Percentiles rank a stretch among this genome's conserved stretches.
Evolutionary conservation across 2,113 vertebrate species (phyloP).

Genomic region (Hyperoodon ampullatus): DNA sequence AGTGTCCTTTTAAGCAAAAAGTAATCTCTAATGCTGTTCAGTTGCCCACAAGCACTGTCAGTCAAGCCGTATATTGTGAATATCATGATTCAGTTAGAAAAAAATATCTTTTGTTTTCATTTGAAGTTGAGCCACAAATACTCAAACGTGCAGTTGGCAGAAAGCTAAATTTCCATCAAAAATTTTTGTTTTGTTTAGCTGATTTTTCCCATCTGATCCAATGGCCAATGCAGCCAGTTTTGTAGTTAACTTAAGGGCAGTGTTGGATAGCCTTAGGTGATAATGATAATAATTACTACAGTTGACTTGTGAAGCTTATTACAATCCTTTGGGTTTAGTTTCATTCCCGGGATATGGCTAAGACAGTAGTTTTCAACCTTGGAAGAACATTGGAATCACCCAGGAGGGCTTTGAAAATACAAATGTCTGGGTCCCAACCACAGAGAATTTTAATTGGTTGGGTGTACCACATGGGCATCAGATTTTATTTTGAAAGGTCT

Average conservation of each 20-base stretch:
- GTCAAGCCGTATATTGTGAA: conserved; percentile 41
- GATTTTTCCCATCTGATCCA: conserved; percentile 57
- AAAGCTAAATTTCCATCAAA: conserved; percentile 65
- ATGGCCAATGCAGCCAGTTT: not conserved
- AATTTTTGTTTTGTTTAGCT: conserved; percentile 52
- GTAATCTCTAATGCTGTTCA: conserved; percentile 4
- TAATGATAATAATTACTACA: conserved; percentile 11
- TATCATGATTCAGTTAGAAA: conserved; percentile 19
- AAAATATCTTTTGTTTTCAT: conserved; percentile 53
- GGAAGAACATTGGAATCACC: not conserved
- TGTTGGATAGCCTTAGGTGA: not conserved
- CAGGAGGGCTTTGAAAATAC: not conserved
- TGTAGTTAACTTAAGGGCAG: conserved; percentile 25
- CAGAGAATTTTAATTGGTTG: not conserved
- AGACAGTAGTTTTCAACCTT: not conserved
- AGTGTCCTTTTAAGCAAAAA: conserved; percentile 24
- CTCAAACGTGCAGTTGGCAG: conserved; percentile 42
- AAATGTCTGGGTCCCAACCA: not conserved
- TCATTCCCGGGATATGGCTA: not conserved
- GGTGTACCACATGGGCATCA: not conserved
- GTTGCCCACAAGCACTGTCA: conserved; percentile 40
- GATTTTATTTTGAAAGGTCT: not conserved
- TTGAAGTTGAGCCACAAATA: conserved; percentile 67
- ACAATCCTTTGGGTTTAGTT: not conserved
- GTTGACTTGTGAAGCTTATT: not conserved